A percentile compares a stretch with the other conserved stretches of the same genome.
Conservation (phyloP, 2,797 vertebrate genomes). For the Ibycter americanus region DNA sequence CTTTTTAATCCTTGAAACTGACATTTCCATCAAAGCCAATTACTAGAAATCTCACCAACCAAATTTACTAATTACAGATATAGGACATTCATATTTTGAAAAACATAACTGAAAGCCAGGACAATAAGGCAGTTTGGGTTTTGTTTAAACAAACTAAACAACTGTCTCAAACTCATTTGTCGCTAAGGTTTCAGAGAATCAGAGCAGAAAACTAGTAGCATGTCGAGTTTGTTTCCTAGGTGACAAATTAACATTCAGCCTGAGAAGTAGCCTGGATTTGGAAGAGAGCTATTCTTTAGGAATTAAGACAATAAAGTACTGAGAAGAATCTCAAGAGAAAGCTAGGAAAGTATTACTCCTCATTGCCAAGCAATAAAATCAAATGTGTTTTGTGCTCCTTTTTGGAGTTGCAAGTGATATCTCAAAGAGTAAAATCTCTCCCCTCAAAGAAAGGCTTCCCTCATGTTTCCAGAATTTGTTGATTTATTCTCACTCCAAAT, state of each 20-base stretch:
- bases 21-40: neutral
- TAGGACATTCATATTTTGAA: neutral
- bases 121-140: neutral
- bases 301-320: neutral
- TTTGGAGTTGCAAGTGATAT: neutral
- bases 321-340: conserved; percentile 5
- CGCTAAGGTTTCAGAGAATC: conserved; percentile 11
- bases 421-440: neutral
- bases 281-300: neutral
- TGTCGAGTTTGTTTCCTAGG: conserved; percentile 12
- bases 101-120: neutral
- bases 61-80: neutral
- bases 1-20: neutral
- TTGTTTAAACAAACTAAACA: neutral
- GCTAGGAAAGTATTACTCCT: neutral
- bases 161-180: neutral
- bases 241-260: conserved; percentile 46
- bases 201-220: conserved; percentile 37
- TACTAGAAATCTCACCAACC: neutral
- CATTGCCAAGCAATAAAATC: neutral
- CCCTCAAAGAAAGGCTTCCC: neutral
- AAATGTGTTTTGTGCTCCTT: neutral
- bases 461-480: neutral
- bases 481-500: neutral
- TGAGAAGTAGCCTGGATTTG: neutral